Evolutionary conservation across 2,888 invertebrate species (phyloP).

Genomic region (Automeris io): DNA sequence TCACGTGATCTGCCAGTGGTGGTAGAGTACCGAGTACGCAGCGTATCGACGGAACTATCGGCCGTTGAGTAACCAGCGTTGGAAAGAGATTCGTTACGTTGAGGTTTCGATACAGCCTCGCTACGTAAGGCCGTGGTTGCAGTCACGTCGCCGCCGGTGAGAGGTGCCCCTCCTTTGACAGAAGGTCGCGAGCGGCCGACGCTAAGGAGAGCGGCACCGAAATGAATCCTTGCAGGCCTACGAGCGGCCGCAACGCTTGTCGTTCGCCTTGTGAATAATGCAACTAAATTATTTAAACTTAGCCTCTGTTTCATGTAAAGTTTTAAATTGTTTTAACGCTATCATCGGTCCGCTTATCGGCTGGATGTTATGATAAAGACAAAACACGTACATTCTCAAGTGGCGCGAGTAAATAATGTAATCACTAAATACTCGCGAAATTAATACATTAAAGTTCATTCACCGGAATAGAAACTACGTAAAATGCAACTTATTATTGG

Average conservation of each 20-base stretch:
- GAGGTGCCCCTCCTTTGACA: constrained; percentile 70
- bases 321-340: constrained; percentile 25
- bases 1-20: constrained; percentile 66
- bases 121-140: constrained; percentile 73
- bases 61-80: constrained; percentile 66
- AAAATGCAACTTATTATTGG: neutral
- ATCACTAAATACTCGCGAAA: constrained; percentile 44
- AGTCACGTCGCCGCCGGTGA: constrained; percentile 72
- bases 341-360: constrained; percentile 11
- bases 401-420: constrained; percentile 46
- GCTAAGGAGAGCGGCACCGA: constrained; percentile 69
- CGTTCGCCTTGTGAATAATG: constrained; percentile 23
- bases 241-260: constrained; percentile 31
- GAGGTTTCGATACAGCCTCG: constrained; percentile 75
- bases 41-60: constrained; percentile 69
- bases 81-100: constrained; percentile 74
- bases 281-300: constrained; percentile 21
- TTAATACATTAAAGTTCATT: constrained; percentile 54
- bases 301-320: neutral
- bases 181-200: constrained; percentile 67
- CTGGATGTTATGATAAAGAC: neutral
- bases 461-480: constrained; percentile 37
- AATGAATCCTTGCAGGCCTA: constrained; percentile 66
- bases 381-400: constrained; percentile 21
- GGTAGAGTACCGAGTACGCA: constrained; percentile 49